These are phyloP conservation scores for Montipora foliosa DNA, from an alignment of 64 coral and sea anemone species.

Conservation along the genomic window DNA sequence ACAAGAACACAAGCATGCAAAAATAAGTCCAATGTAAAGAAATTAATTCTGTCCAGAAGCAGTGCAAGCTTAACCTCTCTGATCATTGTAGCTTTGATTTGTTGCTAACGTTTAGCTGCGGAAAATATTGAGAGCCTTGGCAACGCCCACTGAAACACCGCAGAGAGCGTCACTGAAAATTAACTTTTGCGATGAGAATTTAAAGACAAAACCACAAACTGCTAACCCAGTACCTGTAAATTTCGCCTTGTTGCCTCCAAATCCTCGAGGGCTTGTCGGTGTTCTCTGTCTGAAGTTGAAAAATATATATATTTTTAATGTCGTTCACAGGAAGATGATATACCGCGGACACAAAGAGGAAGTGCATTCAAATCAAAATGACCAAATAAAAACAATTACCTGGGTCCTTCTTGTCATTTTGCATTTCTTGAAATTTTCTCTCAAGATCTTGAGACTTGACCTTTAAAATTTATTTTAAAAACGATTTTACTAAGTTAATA, in stretches of 20 bases:
- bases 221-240: constrained; percentile 19
- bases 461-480: not conserved
- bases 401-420: constrained; percentile 35
- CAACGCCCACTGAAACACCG: no score
- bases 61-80: no score
- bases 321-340: no score
- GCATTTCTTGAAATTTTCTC: constrained; percentile 41
- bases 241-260: constrained; percentile 19
- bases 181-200: not conserved
- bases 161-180: not conserved
- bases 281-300: constrained; percentile 15
- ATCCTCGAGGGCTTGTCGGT: constrained; percentile 4
- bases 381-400: not conserved
- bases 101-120: no score
- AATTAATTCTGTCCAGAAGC: no score
- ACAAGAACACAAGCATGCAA: not conserved
- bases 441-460: constrained; percentile 31
- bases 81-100: no score
- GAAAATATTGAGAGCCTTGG: no score
- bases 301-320: no score
- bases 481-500: no score
- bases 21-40: no score
- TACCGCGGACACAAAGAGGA: no score
- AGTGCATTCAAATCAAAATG: no score
- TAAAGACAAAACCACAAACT: not conserved